A percentile compares a stretch with the other conserved stretches of the same genome.
Conservation (phyloP, 2,797 vertebrate genomes). For the Alectoris magna region DNA sequence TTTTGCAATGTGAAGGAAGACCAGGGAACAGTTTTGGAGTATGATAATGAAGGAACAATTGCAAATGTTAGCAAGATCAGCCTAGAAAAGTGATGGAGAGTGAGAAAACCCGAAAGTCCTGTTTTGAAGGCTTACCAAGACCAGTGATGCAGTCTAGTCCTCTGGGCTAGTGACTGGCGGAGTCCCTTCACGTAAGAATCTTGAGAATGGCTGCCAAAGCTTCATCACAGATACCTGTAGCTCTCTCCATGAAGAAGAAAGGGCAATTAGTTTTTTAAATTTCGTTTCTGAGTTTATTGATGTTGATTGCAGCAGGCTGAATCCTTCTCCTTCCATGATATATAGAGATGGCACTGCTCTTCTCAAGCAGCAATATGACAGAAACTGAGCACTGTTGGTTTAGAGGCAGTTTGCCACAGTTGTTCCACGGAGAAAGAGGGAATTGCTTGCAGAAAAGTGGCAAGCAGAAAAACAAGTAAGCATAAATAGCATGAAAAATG, state of each 20-base stretch:
- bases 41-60: background rate
- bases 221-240: background rate
- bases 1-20: background rate
- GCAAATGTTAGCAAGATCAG: background rate
- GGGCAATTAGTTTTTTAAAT: background rate
- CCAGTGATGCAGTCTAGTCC: background rate
- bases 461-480: background rate
- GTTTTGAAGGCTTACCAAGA: background rate
- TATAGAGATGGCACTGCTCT: background rate
- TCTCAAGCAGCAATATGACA: background rate
- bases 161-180: background rate
- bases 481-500: background rate
- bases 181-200: background rate
- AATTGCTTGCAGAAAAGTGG: background rate
- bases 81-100: background rate
- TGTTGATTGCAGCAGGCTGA: background rate
- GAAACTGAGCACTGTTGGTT: background rate
- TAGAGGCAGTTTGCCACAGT: background rate
- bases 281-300: background rate
- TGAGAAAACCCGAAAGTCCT: background rate
- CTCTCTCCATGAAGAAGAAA: background rate
- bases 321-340: background rate
- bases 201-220: background rate
- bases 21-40: background rate
- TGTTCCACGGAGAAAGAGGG: background rate